Percentiles rank a stretch among this genome's conserved stretches.
These are phyloP conservation scores for Pterocles gutturalis DNA, from an alignment of 2,113 vertebrate genomes.

Conservation along the genomic window DNA sequence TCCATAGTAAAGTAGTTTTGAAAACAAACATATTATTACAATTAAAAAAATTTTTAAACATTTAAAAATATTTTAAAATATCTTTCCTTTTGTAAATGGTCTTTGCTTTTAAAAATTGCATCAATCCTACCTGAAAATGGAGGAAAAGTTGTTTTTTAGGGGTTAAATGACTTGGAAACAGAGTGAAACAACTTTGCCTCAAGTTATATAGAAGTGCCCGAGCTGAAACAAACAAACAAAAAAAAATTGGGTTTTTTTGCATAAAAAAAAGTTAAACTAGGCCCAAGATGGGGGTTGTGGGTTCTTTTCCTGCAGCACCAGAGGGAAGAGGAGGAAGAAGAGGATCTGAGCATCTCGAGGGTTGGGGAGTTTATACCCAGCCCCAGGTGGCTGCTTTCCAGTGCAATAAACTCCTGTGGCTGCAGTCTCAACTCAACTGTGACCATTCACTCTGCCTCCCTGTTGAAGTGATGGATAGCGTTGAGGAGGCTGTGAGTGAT, in stretches of 20 bases:
- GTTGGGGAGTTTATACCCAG: background rate
- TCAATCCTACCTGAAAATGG: background rate
- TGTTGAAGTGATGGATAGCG: background rate
- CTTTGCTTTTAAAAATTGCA: background rate
- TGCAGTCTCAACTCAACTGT: background rate
- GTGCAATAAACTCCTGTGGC: background rate
- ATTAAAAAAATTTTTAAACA: background rate
- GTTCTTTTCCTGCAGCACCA: background rate
- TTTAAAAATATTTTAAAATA: background rate
- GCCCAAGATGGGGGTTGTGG: fast-evolving
- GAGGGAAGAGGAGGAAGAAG: background rate
- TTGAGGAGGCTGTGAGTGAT: background rate
- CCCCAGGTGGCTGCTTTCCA: background rate
- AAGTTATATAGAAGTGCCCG: background rate
- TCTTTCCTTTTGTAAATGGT: background rate
- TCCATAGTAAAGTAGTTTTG: background rate
- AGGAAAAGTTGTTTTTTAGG: background rate
- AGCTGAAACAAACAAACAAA: background rate
- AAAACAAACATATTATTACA: background rate
- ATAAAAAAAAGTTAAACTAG: background rate
- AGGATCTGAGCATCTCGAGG: background rate
- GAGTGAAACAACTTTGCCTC: background rate
- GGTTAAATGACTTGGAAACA: background rate
- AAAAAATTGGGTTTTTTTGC: fast-evolving
- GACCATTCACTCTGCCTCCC: fast-evolving